Base-by-base conservation (phyloP, 2,888 invertebrate genomes). In the Clivina fossor region DNA sequence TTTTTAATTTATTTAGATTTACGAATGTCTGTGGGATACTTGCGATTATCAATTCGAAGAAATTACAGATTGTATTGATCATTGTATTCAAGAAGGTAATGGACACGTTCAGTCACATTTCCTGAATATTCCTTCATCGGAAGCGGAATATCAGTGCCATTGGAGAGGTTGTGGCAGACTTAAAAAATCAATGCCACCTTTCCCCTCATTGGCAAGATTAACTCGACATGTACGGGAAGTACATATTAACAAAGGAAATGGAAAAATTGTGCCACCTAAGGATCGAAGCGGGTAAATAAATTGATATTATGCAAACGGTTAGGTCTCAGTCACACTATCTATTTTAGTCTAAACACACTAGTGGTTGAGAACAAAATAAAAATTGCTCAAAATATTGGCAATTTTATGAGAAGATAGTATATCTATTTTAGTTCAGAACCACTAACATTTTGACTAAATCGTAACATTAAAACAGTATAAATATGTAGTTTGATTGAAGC, bases 21-120 rank as follows among this genome's bases (percentile, higher is more conserved):
- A 81, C 70, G 93, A 93, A 68, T 94, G 94, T 66, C 80, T 85
- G 22, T 96, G 95, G 95, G 91, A 91, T 67, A 86, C 82, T 47
- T 96, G 96, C 71, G 94, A 96, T 73, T 90, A 79, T 71, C 94
- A 95, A 74, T 96, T 94, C 69, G 96, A 96, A 68, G 93, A 93
- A 63, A 78, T 89, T 49, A 73, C 83, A 0, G 95, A 95, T 70
- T 89, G 93, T 61, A 84, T 89, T 69, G 95, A 96, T 61, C 96
- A 96, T 71, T 88, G 93, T 66, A 84, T 93, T 57, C 84, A 86
- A 18, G 90, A 90, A 65, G 83, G 82, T 61, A 70, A 70, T 53
- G 93, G 93, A 59, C 91, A 89, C 68, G 84, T 87, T 1, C 83
- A 84, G 61, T 76, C 77, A 7, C 79, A 78, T 53, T 83, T 81